Percentiles rank a stretch among this genome's conserved stretches.
Evolutionary conservation across 2,113 vertebrate genomes (phyloP).

Genomic region (Tychaedon coryphoeus): DNA sequence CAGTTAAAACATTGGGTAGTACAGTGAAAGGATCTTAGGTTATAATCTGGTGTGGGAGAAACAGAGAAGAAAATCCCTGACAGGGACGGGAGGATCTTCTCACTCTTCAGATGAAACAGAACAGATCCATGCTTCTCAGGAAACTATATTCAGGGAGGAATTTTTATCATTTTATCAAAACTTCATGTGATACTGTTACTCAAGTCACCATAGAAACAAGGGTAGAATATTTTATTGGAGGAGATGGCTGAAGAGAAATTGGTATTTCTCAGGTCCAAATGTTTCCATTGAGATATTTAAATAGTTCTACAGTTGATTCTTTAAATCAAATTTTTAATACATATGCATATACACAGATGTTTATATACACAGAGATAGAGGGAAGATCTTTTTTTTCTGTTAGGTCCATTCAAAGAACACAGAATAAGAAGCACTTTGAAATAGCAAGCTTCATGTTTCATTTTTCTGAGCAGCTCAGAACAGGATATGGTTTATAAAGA

Average conservation of each 20-base stretch:
- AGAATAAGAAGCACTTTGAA: not conserved
- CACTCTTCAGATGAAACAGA: not conserved
- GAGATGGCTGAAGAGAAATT: not conserved
- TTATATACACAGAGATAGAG: not conserved
- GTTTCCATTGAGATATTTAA: not conserved
- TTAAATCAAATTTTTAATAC: not conserved
- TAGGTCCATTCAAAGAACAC: not conserved
- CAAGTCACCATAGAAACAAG: not conserved
- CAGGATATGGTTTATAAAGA: not conserved
- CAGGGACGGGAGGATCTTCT: not conserved
- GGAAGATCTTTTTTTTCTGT: not conserved
- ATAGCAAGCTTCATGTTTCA: not conserved
- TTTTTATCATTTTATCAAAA: not conserved
- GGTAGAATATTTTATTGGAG: not conserved
- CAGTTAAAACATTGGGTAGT: not conserved
- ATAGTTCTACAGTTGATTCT: not conserved
- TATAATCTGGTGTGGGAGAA: not conserved
- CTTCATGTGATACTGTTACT: not conserved
- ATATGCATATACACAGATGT: rapidly evolving
- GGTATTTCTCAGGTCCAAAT: not conserved
- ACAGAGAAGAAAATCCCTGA: not conserved
- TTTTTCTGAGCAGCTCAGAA: not conserved
- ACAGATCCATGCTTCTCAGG: not conserved
- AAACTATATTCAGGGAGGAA: not conserved
- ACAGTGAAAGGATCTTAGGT: not conserved